These are phyloP conservation scores for Cyclura pinguis DNA, from an alignment of 2,797 vertebrate species.

Conservation along the genomic window DNA sequence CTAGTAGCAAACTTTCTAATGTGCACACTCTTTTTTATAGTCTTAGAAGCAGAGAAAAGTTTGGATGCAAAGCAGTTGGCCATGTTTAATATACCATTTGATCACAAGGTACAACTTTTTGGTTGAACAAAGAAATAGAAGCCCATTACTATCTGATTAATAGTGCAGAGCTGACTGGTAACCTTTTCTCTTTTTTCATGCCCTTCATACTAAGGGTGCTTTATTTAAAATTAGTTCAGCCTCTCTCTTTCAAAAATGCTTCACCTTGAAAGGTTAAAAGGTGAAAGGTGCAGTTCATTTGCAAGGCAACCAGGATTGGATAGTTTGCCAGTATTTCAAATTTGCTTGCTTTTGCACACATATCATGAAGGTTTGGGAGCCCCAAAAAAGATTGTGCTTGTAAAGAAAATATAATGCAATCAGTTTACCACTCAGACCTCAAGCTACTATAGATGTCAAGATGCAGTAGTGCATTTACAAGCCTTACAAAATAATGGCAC, in stretches of 20 bases:
- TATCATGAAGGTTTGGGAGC: constrained; percentile 11
- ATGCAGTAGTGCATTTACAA: background rate
- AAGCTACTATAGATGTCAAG: constrained; percentile 7
- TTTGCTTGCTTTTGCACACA: constrained; percentile 40
- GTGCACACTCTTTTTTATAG: too few species aligned
- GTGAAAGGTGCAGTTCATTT: constrained; percentile 46
- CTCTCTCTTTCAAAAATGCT: constrained; percentile 40
- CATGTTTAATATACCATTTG: background rate
- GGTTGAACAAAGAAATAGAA: background rate
- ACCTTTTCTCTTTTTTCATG: constrained; percentile 6
- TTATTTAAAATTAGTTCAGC: constrained; percentile 51
- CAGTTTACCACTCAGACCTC: background rate
- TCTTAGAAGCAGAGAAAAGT: too few species aligned
- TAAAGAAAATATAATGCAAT: constrained; percentile 30
- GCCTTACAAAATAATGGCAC: constrained; percentile 7
- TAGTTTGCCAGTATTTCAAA: constrained; percentile 36
- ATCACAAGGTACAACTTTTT: constrained; percentile 7
- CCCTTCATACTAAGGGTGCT: constrained; percentile 13
- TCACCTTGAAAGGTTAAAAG: constrained; percentile 47
- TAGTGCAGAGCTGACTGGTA: constrained; percentile 1
- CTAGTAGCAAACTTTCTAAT: background rate
- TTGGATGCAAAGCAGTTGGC: background rate
- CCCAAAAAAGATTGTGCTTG: constrained; percentile 20
- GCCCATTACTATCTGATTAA: constrained; percentile 47
- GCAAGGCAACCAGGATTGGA: constrained; percentile 26